Base-by-base conservation (phyloP, 2,797 vertebrate genomes). In the Huso huso region DNA sequence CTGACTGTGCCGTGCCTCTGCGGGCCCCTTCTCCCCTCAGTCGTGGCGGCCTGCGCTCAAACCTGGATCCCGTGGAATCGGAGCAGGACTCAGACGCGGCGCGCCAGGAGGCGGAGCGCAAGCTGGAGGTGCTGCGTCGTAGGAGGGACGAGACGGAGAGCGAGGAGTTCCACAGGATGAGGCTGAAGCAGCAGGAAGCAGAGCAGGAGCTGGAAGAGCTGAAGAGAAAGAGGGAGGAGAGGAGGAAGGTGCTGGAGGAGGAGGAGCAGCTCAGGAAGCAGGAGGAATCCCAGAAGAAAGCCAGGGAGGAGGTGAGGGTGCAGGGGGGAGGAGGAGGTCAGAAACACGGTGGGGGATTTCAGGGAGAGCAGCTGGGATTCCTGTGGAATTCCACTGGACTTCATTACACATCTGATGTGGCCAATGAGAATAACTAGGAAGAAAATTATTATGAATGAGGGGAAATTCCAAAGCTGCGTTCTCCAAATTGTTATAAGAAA, bases 131-230 rank as follows among this genome's bases (percentile, higher is more conserved):
- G 70, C 89, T 95, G 67, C 93, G 92, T 70, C 89, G 93, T 0
- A 89, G 94, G 53, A 91, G 91, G 0, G 94, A 94, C 0, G 94
- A 95, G 64, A 91, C 88, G 0, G 95, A 97, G 86, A 93, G 81
- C 3, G 95, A 94, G 72, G 95, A 98, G 78, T 89, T 95, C 0
- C 94, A 96, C 80, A 93, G 89, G 74, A 87, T 97, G 84, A 93
- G 89, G 72, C 94, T 93, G 82, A 97, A 95, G 81, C 95, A 99
- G 81, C 95, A 95, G 75, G 94, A 95, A 79, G 92, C 94, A 0
- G 93, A 91, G 0, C 84, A 72, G 1, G 95, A 98, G 85, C 89
- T 98, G 81, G 96, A 96, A 13, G 96, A 97, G 72, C 87, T 98
- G 82, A 95, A 93, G 86, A 94, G 86, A 66, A 94, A 91, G 83